Percentiles rank a stretch among this genome's conserved stretches.
These are phyloP conservation scores for Pempheris klunzingeri DNA, from an alignment of 2,797 vertebrate genomes.

Conservation along the genomic window DNA sequence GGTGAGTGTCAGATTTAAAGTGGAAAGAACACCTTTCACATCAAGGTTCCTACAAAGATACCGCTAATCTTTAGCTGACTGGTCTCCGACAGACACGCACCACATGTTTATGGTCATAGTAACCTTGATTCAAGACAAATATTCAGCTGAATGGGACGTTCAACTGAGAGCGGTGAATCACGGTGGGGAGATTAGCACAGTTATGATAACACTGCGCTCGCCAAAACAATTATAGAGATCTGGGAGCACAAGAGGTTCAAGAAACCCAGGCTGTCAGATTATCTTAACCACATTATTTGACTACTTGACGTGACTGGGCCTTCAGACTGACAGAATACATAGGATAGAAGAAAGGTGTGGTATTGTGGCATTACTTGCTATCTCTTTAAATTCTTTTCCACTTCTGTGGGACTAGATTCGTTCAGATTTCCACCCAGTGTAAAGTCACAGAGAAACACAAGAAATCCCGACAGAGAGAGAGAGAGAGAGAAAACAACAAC, in stretches of 20 bases:
- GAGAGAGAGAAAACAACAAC: no score
- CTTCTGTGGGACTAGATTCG: slow-evolving; percentile 1
- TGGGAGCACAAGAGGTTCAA: no score
- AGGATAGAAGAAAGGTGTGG: neutral
- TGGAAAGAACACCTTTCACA: neutral
- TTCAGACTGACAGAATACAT: neutral
- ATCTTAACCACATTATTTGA: neutral
- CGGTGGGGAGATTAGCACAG: neutral
- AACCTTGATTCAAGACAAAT: slow-evolving; percentile 8
- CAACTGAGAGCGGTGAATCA: neutral
- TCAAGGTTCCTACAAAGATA: neutral
- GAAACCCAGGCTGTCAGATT: neutral
- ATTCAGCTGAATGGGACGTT: neutral
- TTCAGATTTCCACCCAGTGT: slow-evolving; percentile 2
- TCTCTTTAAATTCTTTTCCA: neutral
- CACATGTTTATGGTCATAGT: neutral
- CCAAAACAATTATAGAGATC: neutral
- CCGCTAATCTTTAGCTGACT: slow-evolving; percentile 7
- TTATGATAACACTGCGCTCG: neutral
- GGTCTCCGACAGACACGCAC: slow-evolving; percentile 18
- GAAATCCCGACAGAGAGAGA: neutral
- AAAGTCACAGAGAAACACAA: neutral
- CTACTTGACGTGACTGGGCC: neutral
- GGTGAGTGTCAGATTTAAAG: no score
- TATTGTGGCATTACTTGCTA: neutral